These are phyloP conservation scores for Hoplodrina ambigua DNA, from an alignment of 2,888 invertebrate species.

Conservation along the genomic window DNA sequence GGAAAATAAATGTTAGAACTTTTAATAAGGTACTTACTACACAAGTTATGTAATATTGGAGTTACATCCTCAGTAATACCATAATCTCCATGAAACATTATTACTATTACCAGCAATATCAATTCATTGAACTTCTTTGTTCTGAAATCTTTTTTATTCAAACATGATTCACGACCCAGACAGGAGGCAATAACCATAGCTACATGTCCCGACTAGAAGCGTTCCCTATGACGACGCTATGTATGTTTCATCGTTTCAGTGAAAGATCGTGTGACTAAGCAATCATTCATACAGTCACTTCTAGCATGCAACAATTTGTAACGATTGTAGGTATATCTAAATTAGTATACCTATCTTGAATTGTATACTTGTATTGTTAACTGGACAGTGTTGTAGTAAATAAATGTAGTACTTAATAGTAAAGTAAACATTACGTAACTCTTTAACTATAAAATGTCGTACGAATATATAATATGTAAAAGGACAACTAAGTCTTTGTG, in stretches of 20 bases:
- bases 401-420: constrained; percentile 19
- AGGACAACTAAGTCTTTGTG: constrained; percentile 26
- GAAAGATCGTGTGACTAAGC: constrained; percentile 79
- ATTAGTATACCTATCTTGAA: constrained; percentile 15
- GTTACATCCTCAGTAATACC: constrained; percentile 5
- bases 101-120: constrained; percentile 33
- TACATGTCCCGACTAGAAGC: constrained; percentile 65
- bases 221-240: constrained; percentile 70
- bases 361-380: constrained; percentile 27
- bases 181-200: constrained; percentile 61
- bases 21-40: background rate
- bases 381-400: constrained; percentile 35
- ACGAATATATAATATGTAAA: constrained; percentile 1
- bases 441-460: constrained; percentile 7
- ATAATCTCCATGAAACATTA: constrained; percentile 33
- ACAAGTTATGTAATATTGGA: background rate
- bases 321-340: constrained; percentile 44
- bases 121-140: constrained; percentile 57
- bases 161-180: constrained; percentile 57
- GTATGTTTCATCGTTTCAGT: constrained; percentile 83
- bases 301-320: constrained; percentile 66
- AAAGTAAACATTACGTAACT: constrained; percentile 40
- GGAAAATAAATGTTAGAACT: background rate
- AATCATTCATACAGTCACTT: constrained; percentile 73
- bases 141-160: constrained; percentile 46